Conservation (phyloP, 2,113 vertebrate species). For the Actenoides lindsayi region DNA sequence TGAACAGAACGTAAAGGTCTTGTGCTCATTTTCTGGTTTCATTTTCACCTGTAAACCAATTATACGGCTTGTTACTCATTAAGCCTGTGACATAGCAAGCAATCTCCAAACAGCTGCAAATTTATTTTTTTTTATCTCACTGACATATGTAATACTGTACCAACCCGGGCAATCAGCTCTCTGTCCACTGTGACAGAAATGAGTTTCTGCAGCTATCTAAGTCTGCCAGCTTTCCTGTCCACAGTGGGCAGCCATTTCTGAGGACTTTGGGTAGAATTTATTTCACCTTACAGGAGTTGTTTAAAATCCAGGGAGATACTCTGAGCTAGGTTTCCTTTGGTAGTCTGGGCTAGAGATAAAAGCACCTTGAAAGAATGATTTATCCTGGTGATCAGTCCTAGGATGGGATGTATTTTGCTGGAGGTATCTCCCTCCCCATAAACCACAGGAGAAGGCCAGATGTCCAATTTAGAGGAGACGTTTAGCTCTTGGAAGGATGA, state of each 20-base stretch:
- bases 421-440: not conserved
- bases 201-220: conserved; percentile 2
- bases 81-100: not conserved
- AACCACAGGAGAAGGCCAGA: not conserved
- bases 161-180: not conserved
- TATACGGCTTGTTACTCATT: fast-evolving
- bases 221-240: not conserved
- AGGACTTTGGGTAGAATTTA: not conserved
- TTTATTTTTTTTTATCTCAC: not conserved
- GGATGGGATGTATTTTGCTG: not conserved
- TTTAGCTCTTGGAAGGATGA: not conserved
- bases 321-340: not conserved
- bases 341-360: not conserved
- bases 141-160: not conserved
- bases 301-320: not conserved
- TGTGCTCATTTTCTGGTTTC: not conserved
- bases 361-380: not conserved
- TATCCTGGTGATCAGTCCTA: not conserved
- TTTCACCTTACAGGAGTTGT: not conserved
- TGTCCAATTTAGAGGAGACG: not conserved
- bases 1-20: not conserved
- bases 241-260: not conserved
- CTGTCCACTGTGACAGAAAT: not conserved
- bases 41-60: not conserved
- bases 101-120: not conserved